These are phyloP conservation scores for Anarhynchus alexandrinus DNA, from an alignment of 2,113 vertebrate genomes.

Conservation along the genomic window DNA sequence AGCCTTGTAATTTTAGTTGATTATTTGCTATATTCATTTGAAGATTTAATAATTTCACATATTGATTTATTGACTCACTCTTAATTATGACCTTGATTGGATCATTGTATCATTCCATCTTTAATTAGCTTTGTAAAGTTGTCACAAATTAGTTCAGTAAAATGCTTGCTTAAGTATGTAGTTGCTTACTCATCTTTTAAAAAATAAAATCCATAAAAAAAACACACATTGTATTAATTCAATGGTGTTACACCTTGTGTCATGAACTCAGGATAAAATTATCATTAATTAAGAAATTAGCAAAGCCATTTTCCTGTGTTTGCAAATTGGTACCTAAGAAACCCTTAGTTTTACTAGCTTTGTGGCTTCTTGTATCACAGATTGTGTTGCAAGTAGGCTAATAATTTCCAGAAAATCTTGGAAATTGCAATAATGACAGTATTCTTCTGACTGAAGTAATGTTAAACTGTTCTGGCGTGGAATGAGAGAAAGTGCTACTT, in stretches of 20 bases:
- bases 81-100: conserved; percentile 19
- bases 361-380: not conserved
- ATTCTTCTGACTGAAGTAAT: not conserved
- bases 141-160: not conserved
- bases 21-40: not conserved
- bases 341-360: not conserved
- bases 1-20: not conserved
- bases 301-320: not conserved
- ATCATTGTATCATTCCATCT: not conserved
- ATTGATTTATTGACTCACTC: conserved; percentile 14
- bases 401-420: not conserved
- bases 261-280: not conserved
- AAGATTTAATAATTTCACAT: conserved; percentile 8
- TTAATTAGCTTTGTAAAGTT: not conserved
- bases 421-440: not conserved
- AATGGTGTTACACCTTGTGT: not conserved
- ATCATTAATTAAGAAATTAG: not conserved
- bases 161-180: not conserved
- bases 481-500: not conserved
- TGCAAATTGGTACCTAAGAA: not conserved
- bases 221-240: not conserved
- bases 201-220: not conserved
- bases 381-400: not conserved
- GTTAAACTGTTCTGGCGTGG: not conserved
- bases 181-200: not conserved